Evolutionary conservation across 2,888 invertebrate genomes (phyloP), one percentile per base, ranked within the genome.

Genomic region (Amblyjoppa proteus): DNA sequence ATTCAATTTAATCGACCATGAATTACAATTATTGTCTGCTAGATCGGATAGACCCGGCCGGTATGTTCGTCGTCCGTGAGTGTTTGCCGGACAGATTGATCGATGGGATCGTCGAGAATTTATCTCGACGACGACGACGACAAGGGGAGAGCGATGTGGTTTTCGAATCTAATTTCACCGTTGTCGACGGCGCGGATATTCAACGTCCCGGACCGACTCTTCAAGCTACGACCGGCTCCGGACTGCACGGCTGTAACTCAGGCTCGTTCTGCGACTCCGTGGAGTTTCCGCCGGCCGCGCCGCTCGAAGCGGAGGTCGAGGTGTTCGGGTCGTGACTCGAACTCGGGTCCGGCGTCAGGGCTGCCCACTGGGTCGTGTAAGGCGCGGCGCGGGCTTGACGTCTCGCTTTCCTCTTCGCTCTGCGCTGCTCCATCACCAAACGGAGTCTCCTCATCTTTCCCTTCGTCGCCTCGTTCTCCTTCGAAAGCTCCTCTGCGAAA

Each of bases 371-470:
- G 86, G 95, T 94, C 79, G 95, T 94, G 90, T 97, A 97, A 9
- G 97, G 97, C 71, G 96, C 94, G 2, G 96, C 95, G 92, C 97
- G 95, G 64, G 97, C 97, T 91, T 97, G 97, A 76, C 98, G 96
- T 85, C 97, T 95, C 88, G 98, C 95, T 89, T 94, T 94, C 68
- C 96, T 94, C 64, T 95, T 94, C 56, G 95, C 97, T 87, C 98
- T 97, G 90, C 97, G 96, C 94, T 98, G 98, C 90, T 98, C 98
- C 97, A 99, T 97, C 82, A 98, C 97, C 88, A 97, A 95, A 88
- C 98, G 96, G 77, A 98, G 95, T 88, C 97, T 97, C 92, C 98
- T 97, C 94, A 98, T 96, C 94, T 98, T 98, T 89, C 97, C 97
- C 91, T 97, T 97, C 7, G 97, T 97, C 90, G 97, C 97, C 89